These are phyloP conservation scores for Odontomachus brunneus DNA, from an alignment of 1,140 invertebrate species.

Conservation along the genomic window DNA sequence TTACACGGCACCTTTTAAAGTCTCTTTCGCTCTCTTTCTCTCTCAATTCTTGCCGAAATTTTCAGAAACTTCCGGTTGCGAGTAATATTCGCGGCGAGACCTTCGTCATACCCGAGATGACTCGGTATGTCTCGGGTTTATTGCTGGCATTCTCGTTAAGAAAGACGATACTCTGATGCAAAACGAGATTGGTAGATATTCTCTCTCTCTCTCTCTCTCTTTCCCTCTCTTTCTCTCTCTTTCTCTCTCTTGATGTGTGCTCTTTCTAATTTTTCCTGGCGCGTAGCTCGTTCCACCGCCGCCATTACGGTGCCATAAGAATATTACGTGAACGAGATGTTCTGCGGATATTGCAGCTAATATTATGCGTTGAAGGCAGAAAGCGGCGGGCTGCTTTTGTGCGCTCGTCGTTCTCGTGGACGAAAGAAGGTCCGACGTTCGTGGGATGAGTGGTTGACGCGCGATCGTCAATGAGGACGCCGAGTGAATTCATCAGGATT, in stretches of 20 bases:
- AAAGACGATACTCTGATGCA: conserved; percentile 41
- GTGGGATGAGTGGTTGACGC: neutral
- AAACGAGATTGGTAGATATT: conserved; percentile 37
- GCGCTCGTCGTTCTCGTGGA: neutral
- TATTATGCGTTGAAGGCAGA: no score
- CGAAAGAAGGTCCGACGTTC: neutral
- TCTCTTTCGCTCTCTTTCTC: no score
- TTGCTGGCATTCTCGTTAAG: conserved; percentile 65
- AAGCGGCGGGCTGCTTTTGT: neutral
- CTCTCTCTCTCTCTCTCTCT: neutral
- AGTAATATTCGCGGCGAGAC: no score
- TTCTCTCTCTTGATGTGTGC: neutral
- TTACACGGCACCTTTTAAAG: no score
- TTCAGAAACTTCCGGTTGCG: no score
- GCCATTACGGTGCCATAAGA: neutral
- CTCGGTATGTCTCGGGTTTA: no score
- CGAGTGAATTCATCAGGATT: neutral
- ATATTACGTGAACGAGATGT: neutral
- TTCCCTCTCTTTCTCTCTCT: neutral
- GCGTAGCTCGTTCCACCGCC: no score
- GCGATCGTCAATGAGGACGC: neutral
- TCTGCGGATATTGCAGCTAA: neutral
- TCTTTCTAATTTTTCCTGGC: neutral
- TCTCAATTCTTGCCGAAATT: no score
- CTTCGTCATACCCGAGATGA: no score